Conservation (phyloP, 2,888 invertebrate species). For the Nymphalis polychloros region DNA sequence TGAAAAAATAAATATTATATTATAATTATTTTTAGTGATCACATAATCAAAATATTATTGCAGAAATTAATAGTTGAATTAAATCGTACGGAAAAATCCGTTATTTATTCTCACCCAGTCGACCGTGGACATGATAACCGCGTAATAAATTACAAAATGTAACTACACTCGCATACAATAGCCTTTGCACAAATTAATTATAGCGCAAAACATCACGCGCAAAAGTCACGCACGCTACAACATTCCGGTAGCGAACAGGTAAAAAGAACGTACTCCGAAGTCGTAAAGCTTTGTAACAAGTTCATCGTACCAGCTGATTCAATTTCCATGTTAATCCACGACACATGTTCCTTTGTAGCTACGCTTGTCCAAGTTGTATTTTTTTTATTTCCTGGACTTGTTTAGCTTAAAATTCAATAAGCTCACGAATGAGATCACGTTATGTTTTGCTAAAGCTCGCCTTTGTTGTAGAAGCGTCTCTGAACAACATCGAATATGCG, state of each 20-base stretch:
- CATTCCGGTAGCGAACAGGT: not conserved
- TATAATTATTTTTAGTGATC: not conserved
- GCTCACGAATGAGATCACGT: slow-evolving; percentile 13
- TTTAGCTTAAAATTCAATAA: slow-evolving; percentile 16
- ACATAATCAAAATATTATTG: not conserved
- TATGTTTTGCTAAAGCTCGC: slow-evolving; percentile 12
- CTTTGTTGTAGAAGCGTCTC: not conserved
- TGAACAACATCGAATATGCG: slow-evolving; percentile 13
- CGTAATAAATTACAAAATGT: slow-evolving; percentile 14
- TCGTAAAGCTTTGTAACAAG: slow-evolving; percentile 55
- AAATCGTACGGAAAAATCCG: not conserved
- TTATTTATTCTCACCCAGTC: slow-evolving; percentile 8
- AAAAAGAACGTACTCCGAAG: slow-evolving; percentile 39
- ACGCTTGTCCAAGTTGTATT: slow-evolving; percentile 22
- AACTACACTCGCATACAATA: slow-evolving; percentile 17
- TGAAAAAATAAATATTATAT: too few relatives aligned
- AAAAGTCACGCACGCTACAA: slow-evolving; percentile 2
- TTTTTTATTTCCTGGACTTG: slow-evolving; percentile 15
- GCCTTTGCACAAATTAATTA: slow-evolving; percentile 19
- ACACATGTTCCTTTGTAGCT: slow-evolving; percentile 53
- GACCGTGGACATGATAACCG: slow-evolving; percentile 7
- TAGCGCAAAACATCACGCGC: slow-evolving; percentile 17
- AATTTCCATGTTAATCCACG: slow-evolving; percentile 72
- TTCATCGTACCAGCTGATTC: slow-evolving; percentile 63
- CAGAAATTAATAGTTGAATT: not conserved